phyloP scores from a whole-genome alignment of 2,797 vertebrate genomes.

The Arnoldichthys spilopterus region DNA sequence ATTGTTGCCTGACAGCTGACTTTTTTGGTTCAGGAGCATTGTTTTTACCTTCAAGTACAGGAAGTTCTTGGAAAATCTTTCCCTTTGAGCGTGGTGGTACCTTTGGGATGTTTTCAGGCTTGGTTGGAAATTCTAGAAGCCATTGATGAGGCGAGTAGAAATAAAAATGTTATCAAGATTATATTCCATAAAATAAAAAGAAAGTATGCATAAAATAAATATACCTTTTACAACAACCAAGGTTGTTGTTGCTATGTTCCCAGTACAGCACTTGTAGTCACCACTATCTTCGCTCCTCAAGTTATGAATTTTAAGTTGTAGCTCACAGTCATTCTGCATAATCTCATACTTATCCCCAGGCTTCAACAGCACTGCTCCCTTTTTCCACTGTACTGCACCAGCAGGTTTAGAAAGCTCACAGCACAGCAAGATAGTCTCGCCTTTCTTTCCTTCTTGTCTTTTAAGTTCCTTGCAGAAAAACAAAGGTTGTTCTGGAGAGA shows the following conservation, averaged over 20 bases:
- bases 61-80: conserved; percentile 11
- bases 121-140: conserved; percentile 10
- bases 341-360: conserved; percentile 73
- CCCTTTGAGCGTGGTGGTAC: conserved; percentile 40
- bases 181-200: neutral
- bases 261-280: conserved; percentile 74
- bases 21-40: neutral
- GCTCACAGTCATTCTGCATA: conserved; percentile 61
- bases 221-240: conserved; percentile 65
- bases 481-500: conserved; percentile 56
- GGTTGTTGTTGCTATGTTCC: conserved; percentile 69
- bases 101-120: conserved; percentile 36
- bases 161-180: neutral
- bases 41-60: conserved; percentile 7
- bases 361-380: conserved; percentile 61
- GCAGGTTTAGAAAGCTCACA: conserved; percentile 47
- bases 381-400: conserved; percentile 42
- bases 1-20: neutral
- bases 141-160: conserved; percentile 6
- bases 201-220: neutral
- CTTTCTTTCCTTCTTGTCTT: conserved; percentile 32
- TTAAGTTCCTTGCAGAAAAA: conserved; percentile 61
- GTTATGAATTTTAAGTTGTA: conserved; percentile 62
- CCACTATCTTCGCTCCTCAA: conserved; percentile 67
- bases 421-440: conserved; percentile 25